Percentiles rank a stretch among this genome's conserved stretches.
Evolutionary conservation across 2,797 vertebrate species (phyloP).

Genomic region (Pseudotriccus pelzelni): DNA sequence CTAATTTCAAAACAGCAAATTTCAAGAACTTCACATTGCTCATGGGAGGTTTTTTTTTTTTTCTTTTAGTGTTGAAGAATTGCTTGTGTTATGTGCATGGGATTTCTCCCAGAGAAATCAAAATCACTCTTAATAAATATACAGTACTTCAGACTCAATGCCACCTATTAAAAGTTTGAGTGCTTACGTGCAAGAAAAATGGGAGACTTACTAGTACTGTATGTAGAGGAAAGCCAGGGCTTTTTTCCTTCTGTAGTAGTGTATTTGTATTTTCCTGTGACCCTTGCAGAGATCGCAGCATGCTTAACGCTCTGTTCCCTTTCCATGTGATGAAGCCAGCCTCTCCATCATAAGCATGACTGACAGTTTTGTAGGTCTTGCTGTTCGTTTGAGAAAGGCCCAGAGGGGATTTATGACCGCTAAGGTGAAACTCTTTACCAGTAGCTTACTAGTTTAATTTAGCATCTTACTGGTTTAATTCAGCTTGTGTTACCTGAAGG

Average conservation of each 20-base stretch:
- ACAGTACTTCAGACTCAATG: not conserved
- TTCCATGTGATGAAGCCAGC: not conserved
- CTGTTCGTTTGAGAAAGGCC: not conserved
- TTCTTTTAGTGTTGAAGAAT: not conserved
- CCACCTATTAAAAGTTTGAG: not conserved
- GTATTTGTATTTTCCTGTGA: not conserved
- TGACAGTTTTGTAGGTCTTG: not conserved
- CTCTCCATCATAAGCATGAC: not conserved
- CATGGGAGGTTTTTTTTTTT: not conserved
- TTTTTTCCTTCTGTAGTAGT: not conserved
- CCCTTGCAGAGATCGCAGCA: not conserved
- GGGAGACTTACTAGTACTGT: not conserved
- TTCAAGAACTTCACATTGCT: not conserved
- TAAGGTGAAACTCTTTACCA: not conserved
- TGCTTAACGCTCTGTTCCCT: not conserved
- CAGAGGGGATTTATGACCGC: not conserved
- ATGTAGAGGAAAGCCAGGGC: not conserved
- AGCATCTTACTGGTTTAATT: not conserved
- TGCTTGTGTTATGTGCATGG: not conserved
- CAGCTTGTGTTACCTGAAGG: not conserved
- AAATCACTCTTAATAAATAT: not conserved
- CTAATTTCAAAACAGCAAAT: not conserved
- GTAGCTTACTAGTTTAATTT: not conserved
- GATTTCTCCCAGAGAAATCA: not conserved
- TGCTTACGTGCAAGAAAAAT: not conserved